Evolutionary conservation across 2,113 vertebrate species (phyloP).

Genomic region (Siniperca knerii): DNA sequence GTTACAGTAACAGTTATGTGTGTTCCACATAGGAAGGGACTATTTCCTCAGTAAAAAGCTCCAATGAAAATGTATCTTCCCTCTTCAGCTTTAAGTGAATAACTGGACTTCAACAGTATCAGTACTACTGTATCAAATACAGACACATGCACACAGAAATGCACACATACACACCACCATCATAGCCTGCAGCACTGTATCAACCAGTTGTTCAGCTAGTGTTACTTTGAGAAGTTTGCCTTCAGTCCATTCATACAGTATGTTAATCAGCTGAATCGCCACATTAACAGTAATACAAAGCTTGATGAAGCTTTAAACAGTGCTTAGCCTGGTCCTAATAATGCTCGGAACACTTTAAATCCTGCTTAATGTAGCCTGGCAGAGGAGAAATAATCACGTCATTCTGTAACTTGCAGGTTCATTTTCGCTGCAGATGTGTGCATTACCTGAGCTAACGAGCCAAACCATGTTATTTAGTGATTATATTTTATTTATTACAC

Average conservation of each 20-base stretch:
- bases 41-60: too few relatives aligned
- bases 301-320: conserved; percentile 1
- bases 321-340: background rate
- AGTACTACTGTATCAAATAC: background rate
- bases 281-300: conserved; percentile 3
- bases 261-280: conserved; percentile 6
- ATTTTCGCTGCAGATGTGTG: background rate
- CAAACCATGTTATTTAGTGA: conserved; percentile 9
- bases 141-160: background rate
- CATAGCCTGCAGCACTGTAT: background rate
- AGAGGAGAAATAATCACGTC: background rate
- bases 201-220: background rate
- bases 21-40: too few relatives aligned
- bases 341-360: background rate
- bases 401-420: background rate
- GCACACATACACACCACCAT: background rate
- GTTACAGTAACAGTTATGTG: too few relatives aligned
- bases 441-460: background rate
- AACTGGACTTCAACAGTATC: background rate
- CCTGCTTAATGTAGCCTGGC: background rate
- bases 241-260: background rate
- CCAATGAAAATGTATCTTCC: background rate
- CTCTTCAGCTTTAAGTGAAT: background rate
- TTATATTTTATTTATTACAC: background rate
- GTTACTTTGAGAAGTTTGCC: background rate